Evolutionary conservation across 1,140 invertebrate genomes (phyloP).

Genomic region (Adelges cooleyi): DNA sequence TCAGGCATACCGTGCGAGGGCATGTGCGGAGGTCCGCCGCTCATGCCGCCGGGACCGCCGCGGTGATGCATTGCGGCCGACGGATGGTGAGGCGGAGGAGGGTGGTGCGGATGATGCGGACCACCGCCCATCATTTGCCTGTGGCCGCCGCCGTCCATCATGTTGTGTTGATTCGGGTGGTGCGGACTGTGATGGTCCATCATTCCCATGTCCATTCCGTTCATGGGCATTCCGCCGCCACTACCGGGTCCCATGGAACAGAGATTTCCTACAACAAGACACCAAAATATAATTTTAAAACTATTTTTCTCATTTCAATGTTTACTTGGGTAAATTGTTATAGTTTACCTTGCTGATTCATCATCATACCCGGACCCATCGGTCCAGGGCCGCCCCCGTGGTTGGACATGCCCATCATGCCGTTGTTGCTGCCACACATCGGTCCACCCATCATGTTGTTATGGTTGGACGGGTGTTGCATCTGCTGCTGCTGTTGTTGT

Average conservation of each 20-base stretch:
- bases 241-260: constrained; percentile 26
- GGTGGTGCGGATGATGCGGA: constrained; percentile 7
- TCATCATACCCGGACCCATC: constrained; percentile 27
- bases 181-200: constrained; percentile 18
- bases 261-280: background rate
- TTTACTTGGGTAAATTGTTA: no score
- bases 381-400: background rate
- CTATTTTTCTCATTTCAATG: no score
- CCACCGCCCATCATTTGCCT: constrained; percentile 16
- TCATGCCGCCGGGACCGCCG: constrained; percentile 41
- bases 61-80: constrained; percentile 33
- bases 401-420: constrained; percentile 11
- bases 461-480: constrained; percentile 7
- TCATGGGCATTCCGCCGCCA: constrained; percentile 17
- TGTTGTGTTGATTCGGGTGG: constrained; percentile 4
- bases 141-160: constrained; percentile 8
- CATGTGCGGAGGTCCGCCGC: constrained; percentile 41
- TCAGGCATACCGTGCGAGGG: constrained; percentile 3
- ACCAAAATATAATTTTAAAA: no score
- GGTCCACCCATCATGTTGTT: background rate
- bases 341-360: constrained; percentile 10
- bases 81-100: constrained; percentile 11
- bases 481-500: background rate
- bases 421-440: constrained; percentile 7
- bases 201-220: constrained; percentile 16